A percentile compares a stretch with the other conserved stretches of the same genome.
Conservation (phyloP, 2,888 invertebrate genomes). For the Chloroclystis v-ata region DNA sequence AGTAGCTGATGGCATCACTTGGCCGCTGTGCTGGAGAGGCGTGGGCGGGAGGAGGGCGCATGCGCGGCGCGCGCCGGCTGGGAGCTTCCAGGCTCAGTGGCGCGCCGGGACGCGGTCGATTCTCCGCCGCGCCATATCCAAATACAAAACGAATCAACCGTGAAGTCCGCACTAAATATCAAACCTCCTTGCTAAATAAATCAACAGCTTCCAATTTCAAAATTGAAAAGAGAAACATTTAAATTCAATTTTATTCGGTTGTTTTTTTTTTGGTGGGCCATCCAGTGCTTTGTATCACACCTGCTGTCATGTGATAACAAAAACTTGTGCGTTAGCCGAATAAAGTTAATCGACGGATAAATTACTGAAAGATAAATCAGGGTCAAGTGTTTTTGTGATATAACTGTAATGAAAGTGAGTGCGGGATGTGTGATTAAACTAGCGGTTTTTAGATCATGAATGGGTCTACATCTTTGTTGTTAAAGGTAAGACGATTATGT, state of each 20-base stretch:
- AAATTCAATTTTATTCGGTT: conserved; percentile 8
- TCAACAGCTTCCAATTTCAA: conserved; percentile 8
- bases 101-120: conserved; percentile 75
- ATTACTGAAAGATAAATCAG: conserved; percentile 26
- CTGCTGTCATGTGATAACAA: conserved; percentile 48
- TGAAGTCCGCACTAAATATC: conserved; percentile 41
- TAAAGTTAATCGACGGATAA: conserved; percentile 25
- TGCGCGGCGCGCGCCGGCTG: conserved; percentile 55
- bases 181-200: conserved; percentile 14
- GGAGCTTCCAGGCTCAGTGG: conserved; percentile 69
- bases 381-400: conserved; percentile 28
- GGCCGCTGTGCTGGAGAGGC: conserved; percentile 36
- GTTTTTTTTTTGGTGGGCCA: conserved; percentile 1
- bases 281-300: conserved; percentile 28
- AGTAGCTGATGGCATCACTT: conserved; percentile 19
- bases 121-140: conserved; percentile 49
- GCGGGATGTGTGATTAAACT: conserved; percentile 8
- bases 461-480: conserved; percentile 16
- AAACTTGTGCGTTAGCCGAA: conserved; percentile 29
- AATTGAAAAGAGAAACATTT: not conserved
- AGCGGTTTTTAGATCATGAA: conserved; percentile 22
- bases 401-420: conserved; percentile 23
- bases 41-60: conserved; percentile 48
- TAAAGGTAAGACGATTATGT: conserved; percentile 22
- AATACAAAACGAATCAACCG: conserved; percentile 43